Evolutionary conservation across 2,888 invertebrate species (phyloP).

Genomic region (Autographa pulchrina): DNA sequence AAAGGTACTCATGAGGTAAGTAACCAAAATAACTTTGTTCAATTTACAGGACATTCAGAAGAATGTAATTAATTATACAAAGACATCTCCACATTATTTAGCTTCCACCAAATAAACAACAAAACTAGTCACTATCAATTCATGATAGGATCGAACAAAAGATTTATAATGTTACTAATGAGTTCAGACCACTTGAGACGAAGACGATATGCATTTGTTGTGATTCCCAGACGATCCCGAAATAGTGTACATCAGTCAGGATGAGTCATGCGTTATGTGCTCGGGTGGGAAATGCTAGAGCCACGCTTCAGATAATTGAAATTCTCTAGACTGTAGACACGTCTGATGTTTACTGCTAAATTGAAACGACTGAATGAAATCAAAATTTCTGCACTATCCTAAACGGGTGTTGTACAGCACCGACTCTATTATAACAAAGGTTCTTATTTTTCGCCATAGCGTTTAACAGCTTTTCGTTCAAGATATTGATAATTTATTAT

Average conservation of each 20-base stretch:
- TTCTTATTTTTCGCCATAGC: neutral
- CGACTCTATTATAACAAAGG: too few relatives aligned
- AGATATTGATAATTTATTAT: neutral
- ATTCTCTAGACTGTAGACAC: constrained; percentile 34
- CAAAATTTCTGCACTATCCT: neutral
- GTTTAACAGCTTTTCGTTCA: neutral
- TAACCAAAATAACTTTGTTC: too few relatives aligned
- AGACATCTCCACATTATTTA: too few relatives aligned
- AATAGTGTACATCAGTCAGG: constrained; percentile 75
- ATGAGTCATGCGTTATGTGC: constrained; percentile 72
- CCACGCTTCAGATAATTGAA: constrained; percentile 43
- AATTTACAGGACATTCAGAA: too few relatives aligned
- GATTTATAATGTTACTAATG: constrained; percentile 72
- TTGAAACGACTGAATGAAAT: constrained; percentile 11
- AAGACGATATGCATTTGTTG: constrained; percentile 71
- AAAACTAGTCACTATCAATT: neutral
- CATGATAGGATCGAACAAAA: constrained; percentile 57
- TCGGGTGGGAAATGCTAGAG: constrained; percentile 55
- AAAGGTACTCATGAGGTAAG: too few relatives aligned
- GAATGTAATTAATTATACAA: too few relatives aligned
- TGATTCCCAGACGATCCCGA: constrained; percentile 83
- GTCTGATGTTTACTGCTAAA: constrained; percentile 20
- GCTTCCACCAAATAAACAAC: neutral
- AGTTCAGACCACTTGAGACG: constrained; percentile 62
- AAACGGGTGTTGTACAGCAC: neutral